phyloP scores from a whole-genome alignment of 2,888 invertebrate genomes.

The Leptarthrus brevirostris region DNA sequence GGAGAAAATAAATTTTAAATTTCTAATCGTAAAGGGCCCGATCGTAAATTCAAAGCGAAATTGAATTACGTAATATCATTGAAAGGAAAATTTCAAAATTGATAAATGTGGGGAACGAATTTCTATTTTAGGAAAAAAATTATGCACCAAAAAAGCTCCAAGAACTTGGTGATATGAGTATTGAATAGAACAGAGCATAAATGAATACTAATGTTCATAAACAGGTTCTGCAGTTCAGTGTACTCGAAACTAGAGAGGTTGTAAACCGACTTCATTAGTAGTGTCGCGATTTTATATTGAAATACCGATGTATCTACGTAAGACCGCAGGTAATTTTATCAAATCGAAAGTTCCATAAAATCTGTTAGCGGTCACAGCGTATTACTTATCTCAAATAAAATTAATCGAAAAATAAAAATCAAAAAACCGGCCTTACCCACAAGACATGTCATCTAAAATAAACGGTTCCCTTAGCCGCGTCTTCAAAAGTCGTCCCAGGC shows the following conservation, averaged over 20 bases:
- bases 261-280: constrained; percentile 34
- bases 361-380: neutral
- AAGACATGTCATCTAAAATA: constrained; percentile 60
- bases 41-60: neutral
- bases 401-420: neutral
- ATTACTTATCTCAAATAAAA: constrained; percentile 36
- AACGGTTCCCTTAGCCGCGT: constrained; percentile 76
- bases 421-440: constrained; percentile 33
- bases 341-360: constrained; percentile 32
- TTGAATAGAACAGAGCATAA: constrained; percentile 16
- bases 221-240: constrained; percentile 37
- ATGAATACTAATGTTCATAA: constrained; percentile 40
- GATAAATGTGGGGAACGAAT: neutral
- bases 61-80: constrained; percentile 23
- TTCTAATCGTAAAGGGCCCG: constrained; percentile 7
- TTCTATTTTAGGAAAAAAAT: neutral
- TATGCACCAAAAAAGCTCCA: neutral
- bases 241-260: constrained; percentile 1
- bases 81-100: neutral
- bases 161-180: neutral
- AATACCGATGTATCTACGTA: constrained; percentile 5
- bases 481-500: constrained; percentile 75
- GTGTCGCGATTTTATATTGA: constrained; percentile 19
- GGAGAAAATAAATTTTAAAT: constrained; percentile 30
- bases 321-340: constrained; percentile 14